Evolutionary conservation across 2,888 invertebrate genomes (phyloP).

Genomic region (Polydrusus tereticollis): DNA sequence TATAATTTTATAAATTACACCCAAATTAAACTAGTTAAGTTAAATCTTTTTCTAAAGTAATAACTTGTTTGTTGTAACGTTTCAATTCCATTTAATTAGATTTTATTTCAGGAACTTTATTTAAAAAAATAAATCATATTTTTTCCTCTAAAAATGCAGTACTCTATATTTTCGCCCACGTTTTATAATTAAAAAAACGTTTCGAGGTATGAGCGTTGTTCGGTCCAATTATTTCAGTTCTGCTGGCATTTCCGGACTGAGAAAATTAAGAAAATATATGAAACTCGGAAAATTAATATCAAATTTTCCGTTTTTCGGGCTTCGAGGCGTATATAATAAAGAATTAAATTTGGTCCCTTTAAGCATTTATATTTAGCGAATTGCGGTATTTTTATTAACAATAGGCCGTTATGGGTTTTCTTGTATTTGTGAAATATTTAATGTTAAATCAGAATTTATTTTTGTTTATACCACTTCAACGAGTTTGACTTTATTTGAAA

Average conservation of each 20-base stretch:
- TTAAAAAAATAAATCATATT: neutral
- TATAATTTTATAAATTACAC: no score
- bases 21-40: no score
- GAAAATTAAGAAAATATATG: slow-evolving; percentile 11
- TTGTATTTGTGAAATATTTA: neutral
- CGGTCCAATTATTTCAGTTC: slow-evolving; percentile 10
- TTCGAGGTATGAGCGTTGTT: neutral
- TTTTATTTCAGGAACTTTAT: no score
- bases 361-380: neutral
- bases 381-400: neutral
- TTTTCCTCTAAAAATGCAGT: neutral
- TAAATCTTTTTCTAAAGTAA: no score
- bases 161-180: neutral
- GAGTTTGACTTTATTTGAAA: no score
- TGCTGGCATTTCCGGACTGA: neutral
- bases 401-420: neutral
- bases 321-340: neutral
- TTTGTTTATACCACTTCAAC: no score
- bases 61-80: no score
- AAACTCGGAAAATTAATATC: slow-evolving; percentile 2
- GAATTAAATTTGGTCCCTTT: neutral
- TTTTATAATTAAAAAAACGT: slow-evolving; percentile 7
- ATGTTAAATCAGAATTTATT: neutral
- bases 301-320: neutral
- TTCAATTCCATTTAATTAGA: neutral